Evolutionary conservation across 2,888 invertebrate species (phyloP), one percentile per base, ranked within the genome.

Genomic region (Dioctria linearis): DNA sequence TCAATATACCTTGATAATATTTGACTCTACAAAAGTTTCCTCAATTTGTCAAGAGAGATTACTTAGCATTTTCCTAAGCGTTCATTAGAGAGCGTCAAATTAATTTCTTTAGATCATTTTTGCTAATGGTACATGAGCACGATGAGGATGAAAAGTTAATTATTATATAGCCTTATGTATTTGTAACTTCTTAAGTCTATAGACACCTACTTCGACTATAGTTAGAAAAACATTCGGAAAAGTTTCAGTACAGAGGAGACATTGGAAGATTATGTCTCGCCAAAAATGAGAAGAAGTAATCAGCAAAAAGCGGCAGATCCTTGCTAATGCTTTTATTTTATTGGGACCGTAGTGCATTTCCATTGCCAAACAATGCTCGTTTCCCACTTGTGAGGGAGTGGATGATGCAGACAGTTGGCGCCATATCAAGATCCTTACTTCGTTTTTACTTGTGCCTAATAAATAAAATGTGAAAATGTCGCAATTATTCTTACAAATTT

Each of bases 331-430:
- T 57, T 39, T 40, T 43, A 42, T 59, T 57, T 73, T 73, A 73
- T 73, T 57, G 43, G 13, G 42, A 49, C 73, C 37, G 43, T 40
- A 73, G 59, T 65, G 65, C 65, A 65, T 78, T 78, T 78, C 65
- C 65, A n/a, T n/a, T 78, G 78, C 78, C 78, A 78, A 78, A 65
- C 40, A 49, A 49, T 49, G 63, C 57, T 54, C 73, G 51, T 73
- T 73, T 59, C 39, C 42, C 57, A 59, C 51, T 73, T 57, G 73
- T 57, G 73, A 40, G 65, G 78, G 78, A 42, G 78, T 78, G n/a
- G 40, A 49, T 43, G 2, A 25, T 54, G 46, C 2, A 46, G 46
- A 46, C 46, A 76, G 11, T 78, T 78, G 78, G 63, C 63, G 63
- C 43, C 13, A 11, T n/a, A 43, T 78, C 65, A 65, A 46, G 49